phyloP scores from a whole-genome alignment of 2,113 vertebrate genomes.

The Poecilia latipinna region DNA sequence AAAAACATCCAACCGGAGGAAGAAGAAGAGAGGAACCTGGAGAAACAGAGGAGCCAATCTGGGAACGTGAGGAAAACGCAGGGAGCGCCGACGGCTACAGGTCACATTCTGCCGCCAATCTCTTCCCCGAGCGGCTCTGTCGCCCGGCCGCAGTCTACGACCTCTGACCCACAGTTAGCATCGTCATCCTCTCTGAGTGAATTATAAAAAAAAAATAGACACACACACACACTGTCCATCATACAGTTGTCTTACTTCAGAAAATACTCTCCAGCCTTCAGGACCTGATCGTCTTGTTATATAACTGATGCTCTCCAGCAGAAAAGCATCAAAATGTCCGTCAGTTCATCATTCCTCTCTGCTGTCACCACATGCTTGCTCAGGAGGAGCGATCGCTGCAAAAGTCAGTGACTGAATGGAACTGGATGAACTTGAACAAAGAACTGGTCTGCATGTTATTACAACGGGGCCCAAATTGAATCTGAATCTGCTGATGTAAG shows the following conservation, averaged over 20 bases:
- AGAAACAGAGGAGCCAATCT: background rate
- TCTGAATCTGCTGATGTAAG: no score
- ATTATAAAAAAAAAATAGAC: background rate
- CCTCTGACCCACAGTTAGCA: slow-evolving; percentile 16
- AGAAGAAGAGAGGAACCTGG: background rate
- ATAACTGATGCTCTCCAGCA: background rate
- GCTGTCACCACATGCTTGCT: no score
- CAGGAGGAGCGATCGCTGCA: no score
- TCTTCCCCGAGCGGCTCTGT: slow-evolving; percentile 13
- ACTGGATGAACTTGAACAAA: no score
- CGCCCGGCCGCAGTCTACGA: slow-evolving; percentile 2
- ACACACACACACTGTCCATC: background rate
- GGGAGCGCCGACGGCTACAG: slow-evolving; percentile 42
- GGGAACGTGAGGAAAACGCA: background rate
- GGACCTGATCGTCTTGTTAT: background rate
- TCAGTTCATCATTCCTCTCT: background rate
- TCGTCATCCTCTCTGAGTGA: slow-evolving; percentile 28
- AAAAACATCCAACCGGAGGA: background rate
- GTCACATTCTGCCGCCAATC: slow-evolving; percentile 76
- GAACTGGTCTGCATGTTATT: no score
- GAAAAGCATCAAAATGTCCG: background rate
- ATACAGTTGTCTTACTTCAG: no score
- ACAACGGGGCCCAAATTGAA: no score
- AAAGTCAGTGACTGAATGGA: no score
- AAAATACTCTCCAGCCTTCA: no score